These are phyloP conservation scores for Diplodus sargus DNA, from an alignment of 2,797 vertebrate species.

Conservation along the genomic window DNA sequence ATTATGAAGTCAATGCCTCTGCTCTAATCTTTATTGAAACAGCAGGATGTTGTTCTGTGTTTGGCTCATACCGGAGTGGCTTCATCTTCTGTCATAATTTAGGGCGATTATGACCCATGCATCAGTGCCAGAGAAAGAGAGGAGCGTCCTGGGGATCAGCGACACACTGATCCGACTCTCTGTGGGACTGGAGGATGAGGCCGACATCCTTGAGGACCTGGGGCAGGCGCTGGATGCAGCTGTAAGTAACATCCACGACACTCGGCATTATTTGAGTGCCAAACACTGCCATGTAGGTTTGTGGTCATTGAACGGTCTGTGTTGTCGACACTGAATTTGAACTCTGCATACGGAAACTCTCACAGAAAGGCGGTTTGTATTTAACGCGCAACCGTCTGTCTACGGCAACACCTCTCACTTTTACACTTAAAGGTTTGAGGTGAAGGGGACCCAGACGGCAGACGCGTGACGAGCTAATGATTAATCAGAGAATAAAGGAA, in stretches of 20 bases:
- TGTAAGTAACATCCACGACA: conserved; percentile 81
- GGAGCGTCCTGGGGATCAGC: conserved; percentile 88
- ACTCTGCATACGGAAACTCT: neutral
- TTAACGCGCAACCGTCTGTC: neutral
- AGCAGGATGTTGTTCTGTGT: conserved; percentile 20
- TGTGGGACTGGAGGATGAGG: conserved; percentile 91
- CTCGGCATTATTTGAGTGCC: neutral
- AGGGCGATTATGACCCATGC: conserved; percentile 95
- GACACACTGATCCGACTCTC: conserved; percentile 94
- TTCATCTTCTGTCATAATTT: conserved; percentile 40
- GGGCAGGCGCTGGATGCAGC: conserved; percentile 89
- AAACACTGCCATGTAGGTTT: neutral
- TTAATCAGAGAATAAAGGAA: conserved; percentile 42
- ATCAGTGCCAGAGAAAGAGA: conserved; percentile 87
- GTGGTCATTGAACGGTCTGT: neutral
- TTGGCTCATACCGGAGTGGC: neutral
- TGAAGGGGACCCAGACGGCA: neutral
- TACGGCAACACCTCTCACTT: neutral
- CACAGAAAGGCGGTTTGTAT: neutral
- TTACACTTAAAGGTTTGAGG: neutral
- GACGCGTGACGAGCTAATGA: conserved; percentile 34
- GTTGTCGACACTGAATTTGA: neutral
- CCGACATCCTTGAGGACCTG: conserved; percentile 90
- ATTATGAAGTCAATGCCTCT: conserved; percentile 1
- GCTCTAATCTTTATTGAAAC: conserved; percentile 3